Conservation (phyloP, 2,113 vertebrate genomes). For the Varanus salvator region DNA sequence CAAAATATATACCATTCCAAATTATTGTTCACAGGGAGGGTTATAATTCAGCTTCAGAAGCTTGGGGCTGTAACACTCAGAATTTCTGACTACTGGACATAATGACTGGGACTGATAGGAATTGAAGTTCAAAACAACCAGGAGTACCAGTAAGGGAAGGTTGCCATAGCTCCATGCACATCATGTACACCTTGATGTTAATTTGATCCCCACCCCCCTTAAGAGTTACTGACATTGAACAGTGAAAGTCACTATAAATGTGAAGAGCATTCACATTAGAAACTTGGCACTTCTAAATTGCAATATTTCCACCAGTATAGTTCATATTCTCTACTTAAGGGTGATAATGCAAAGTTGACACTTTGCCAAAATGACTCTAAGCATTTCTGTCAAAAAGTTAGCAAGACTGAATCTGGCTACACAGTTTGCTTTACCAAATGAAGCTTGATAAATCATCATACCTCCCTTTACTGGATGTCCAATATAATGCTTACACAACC, state of each 20-base stretch:
- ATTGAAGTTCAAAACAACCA: too few species aligned
- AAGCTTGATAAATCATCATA: neutral
- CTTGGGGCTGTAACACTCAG: too few species aligned
- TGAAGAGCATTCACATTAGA: slow-evolving; percentile 22
- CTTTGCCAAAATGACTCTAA: neutral
- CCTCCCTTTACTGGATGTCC: slow-evolving; percentile 18
- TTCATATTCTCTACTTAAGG: neutral
- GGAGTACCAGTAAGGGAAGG: too few species aligned
- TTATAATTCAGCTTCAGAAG: too few species aligned
- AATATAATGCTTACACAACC: neutral
- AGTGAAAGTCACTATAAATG: neutral
- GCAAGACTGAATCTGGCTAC: neutral
- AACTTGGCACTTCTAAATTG: neutral
- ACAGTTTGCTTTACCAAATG: neutral
- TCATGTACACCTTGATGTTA: too few species aligned
- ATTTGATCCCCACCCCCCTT: too few species aligned
- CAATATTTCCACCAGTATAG: neutral
- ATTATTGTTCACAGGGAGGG: neutral
- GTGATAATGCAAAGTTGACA: slow-evolving; percentile 12
- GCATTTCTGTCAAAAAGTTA: neutral
- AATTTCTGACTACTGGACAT: too few species aligned
- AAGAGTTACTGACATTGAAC: neutral
- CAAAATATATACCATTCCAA: slow-evolving; percentile 45
- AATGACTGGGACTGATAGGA: too few species aligned
- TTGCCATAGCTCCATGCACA: neutral